Evolutionary conservation across 1,140 invertebrate species (phyloP), one percentile per base, ranked within the genome.

Genomic region (Belonocnema kinseyi): DNA sequence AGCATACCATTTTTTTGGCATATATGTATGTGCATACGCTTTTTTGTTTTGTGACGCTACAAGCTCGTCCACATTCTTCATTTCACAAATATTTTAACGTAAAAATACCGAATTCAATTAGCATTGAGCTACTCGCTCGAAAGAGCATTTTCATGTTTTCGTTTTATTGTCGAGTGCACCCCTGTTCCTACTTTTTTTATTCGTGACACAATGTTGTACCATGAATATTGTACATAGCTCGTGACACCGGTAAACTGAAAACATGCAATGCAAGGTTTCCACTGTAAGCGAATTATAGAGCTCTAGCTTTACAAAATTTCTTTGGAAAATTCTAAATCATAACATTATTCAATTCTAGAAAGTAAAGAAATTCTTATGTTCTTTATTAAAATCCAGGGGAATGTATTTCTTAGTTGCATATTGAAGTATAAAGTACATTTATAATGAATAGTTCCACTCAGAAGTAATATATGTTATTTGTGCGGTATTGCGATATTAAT

Each of bases 31-130:
- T 66, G 26, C 61, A 66, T 33, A 26, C 61, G 40, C 40, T 40
- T 40, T 66, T 33, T 46, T 66, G 61, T 66, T 66, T 46, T 66
- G 14, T 66, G 61, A 66, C 33, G 26, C 61, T 66, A 13, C 61
- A 40, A n/a, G 40, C 61, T 66, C 26, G 61, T 66, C 26, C 16
- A 66, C 46, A 66, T 66, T 66, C 61, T 66, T 66, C 40, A 66
- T 66, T 66, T 26, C 61, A 40, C 61, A 66, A 66, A 66, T 66
- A 66, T 66, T 66, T 40, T 66, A 40, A 66, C 61, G 61, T 66
- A 66, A 66, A 66, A 66, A 66, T 66, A 66, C 61, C 26, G 33
- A 66, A 66, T 66, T 33, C 61, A 66, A 66, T 66, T 66, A 66
- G 61, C 40, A 46, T 66, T 33, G 61, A 66, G 61, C 61, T 40